Evolutionary conservation across 2,113 vertebrate genomes (phyloP).

Genomic region (Vulpes lagopus): DNA sequence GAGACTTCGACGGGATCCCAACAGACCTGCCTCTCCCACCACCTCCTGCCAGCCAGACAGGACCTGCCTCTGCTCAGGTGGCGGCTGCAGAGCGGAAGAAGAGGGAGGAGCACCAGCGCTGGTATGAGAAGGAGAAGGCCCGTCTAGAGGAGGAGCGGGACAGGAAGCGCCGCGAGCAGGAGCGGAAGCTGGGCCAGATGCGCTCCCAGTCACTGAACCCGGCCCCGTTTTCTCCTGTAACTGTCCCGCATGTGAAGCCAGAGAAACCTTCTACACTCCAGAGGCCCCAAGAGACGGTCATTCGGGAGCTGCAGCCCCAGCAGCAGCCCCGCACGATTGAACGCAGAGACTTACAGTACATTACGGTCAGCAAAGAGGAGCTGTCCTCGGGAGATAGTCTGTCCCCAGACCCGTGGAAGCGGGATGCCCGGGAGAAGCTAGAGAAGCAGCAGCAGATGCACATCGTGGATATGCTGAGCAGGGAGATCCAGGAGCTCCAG

Average conservation of each 20-base stretch:
- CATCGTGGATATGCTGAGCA: slow-evolving; percentile 97
- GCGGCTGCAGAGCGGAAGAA: slow-evolving; percentile 94
- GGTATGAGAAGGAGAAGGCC: slow-evolving; percentile 99
- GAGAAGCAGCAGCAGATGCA: slow-evolving; percentile 99
- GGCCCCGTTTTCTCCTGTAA: slow-evolving; percentile 81
- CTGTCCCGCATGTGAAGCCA: slow-evolving; percentile 81
- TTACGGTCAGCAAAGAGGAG: slow-evolving; percentile 97
- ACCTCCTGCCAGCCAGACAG: slow-evolving; percentile 84
- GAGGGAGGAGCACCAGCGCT: slow-evolving; percentile 97
- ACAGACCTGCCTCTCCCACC: slow-evolving; percentile 90
- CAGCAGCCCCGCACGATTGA: slow-evolving; percentile 99
- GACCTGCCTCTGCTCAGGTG: slow-evolving; percentile 82
- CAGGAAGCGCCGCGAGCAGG: slow-evolving; percentile 96
- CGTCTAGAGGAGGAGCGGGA: slow-evolving; percentile 98
- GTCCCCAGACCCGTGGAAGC: slow-evolving; percentile 98
- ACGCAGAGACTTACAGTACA: slow-evolving; percentile 96
- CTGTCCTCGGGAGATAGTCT: slow-evolving; percentile 95
- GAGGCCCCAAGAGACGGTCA: slow-evolving; percentile 94
- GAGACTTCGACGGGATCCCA: slow-evolving; percentile 86
- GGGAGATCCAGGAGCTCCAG: slow-evolving; percentile 98
- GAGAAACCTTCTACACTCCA: slow-evolving; percentile 92
- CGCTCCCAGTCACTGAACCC: slow-evolving; percentile 87
- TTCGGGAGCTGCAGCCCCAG: slow-evolving; percentile 96
- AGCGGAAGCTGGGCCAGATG: slow-evolving; percentile 96
- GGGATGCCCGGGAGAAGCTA: slow-evolving; percentile 97